Conservation (phyloP, 1,140 invertebrate species). For the Achatina immaculata region DNA sequence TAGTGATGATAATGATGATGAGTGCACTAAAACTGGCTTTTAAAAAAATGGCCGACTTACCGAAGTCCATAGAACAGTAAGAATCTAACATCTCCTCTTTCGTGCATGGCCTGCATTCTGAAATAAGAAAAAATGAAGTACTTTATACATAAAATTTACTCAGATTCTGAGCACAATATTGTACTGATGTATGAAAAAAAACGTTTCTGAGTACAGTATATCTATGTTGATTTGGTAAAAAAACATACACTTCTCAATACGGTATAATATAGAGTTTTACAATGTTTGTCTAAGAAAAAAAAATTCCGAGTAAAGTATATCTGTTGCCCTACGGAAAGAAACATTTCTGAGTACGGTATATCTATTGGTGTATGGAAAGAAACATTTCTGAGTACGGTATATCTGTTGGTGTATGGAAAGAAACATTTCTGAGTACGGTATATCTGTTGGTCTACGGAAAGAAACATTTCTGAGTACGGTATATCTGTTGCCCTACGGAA, state of each 20-base stretch:
- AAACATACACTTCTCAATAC: not conserved
- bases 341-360: no score
- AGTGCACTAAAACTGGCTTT: no score
- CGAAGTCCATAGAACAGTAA: conserved; percentile 85
- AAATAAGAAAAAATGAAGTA: conserved; percentile 39
- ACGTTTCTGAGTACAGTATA: not conserved
- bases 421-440: no score
- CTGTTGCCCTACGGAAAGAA: no score
- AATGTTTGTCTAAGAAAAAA: not conserved
- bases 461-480: no score
- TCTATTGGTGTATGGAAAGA: no score
- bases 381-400: no score
- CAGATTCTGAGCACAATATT: not conserved
- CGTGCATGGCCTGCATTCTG: conserved; percentile 83
- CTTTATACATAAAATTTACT: not conserved
- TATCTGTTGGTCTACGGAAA: no score
- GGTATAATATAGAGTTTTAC: not conserved
- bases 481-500: no score
- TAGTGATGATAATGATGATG: no score
- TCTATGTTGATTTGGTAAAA: not conserved
- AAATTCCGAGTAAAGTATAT: not conserved
- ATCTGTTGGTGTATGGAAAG: no score
- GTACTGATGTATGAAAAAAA: not conserved
- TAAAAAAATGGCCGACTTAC: conserved; percentile 71
- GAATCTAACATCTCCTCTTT: conserved; percentile 81